Evolutionary conservation across 92 coral and sea anemone species (phyloP).

Genomic region (Epizoanthus illoricatus): DNA sequence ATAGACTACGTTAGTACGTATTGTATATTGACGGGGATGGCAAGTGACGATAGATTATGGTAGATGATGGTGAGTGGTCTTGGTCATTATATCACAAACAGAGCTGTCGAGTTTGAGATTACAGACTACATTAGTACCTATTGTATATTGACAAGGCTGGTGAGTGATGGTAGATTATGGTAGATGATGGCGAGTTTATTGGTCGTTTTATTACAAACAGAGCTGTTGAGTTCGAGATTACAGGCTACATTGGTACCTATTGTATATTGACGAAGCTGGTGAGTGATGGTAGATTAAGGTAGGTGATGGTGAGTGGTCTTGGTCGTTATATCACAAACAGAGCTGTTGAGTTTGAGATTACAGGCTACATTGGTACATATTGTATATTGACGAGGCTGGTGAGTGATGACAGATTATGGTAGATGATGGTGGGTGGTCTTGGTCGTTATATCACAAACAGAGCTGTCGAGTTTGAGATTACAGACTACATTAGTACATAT

Average conservation of each 20-base stretch:
- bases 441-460: neutral
- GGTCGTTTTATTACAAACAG: neutral
- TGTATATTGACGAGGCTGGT: conserved; percentile 83
- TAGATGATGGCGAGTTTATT: too few species aligned
- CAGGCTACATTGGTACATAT: neutral
- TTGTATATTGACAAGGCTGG: conserved; percentile 98
- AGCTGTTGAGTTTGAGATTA: neutral
- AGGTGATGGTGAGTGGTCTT: conserved; percentile 67
- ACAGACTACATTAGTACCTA: neutral
- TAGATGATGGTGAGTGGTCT: too few species aligned
- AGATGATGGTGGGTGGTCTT: neutral
- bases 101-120: neutral
- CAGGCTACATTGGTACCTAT: neutral
- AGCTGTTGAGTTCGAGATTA: neutral
- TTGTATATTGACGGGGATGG: conserved; percentile 82
- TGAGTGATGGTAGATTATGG: too few species aligned
- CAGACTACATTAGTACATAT: neutral
- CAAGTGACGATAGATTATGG: too few species aligned
- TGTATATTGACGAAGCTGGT: too few species aligned
- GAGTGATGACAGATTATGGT: too few species aligned
- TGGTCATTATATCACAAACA: neutral
- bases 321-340: neutral
- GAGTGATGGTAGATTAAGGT: too few species aligned
- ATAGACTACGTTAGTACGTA: neutral
- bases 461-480: neutral